Evolutionary conservation across 2,888 invertebrate genomes (phyloP).

Genomic region (Tipula helvola): DNA sequence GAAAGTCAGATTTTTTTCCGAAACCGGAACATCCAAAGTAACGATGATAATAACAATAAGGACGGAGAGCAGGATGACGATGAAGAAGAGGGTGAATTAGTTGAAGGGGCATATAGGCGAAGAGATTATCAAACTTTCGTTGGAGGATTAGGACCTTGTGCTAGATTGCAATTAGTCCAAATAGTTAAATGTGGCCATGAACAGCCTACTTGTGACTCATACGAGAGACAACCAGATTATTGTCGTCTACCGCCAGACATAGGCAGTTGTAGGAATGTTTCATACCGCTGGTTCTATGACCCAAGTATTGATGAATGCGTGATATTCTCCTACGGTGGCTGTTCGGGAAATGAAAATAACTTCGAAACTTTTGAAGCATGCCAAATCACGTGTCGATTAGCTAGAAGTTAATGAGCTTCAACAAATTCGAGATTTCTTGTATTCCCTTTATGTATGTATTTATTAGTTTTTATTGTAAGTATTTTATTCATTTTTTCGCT

Average conservation of each 20-base stretch:
- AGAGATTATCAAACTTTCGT: neutral
- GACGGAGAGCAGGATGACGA: neutral
- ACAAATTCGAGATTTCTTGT: neutral
- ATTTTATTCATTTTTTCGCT: too few species aligned
- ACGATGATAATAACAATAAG: neutral
- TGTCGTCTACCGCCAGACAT: conserved; percentile 37
- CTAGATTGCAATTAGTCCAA: neutral
- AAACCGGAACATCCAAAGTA: neutral
- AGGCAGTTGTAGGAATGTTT: conserved; percentile 66
- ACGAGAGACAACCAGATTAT: conserved; percentile 22
- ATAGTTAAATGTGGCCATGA: neutral
- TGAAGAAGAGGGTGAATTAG: neutral
- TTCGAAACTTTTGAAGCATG: conserved; percentile 65
- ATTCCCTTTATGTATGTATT: too few species aligned
- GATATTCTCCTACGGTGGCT: conserved; percentile 78
- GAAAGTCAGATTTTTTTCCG: neutral
- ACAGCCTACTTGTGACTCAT: neutral
- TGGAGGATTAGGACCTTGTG: conserved; percentile 28
- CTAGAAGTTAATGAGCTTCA: neutral
- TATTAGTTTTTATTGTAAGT: too few species aligned
- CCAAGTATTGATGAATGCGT: conserved; percentile 52
- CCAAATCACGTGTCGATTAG: conserved; percentile 43
- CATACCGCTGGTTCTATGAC: conserved; percentile 77
- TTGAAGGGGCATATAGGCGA: neutral
- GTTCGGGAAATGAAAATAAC: conserved; percentile 80